Conservation (phyloP, 1,140 invertebrate species). For the Trinorchestia longiramus region DNA sequence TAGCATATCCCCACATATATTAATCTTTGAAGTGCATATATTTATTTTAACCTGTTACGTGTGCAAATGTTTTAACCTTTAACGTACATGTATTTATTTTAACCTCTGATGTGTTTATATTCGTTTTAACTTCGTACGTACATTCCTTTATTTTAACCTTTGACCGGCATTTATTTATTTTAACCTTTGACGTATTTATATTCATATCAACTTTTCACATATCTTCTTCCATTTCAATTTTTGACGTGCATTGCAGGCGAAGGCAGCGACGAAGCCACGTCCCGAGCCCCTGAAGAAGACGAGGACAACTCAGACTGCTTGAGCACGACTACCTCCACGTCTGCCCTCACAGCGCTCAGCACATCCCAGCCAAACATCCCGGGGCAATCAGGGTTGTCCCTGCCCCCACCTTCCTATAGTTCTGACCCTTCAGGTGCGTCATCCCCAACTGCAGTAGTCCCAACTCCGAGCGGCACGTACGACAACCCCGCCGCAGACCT, state of each 20-base stretch:
- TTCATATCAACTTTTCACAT: background rate
- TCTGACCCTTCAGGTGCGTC: background rate
- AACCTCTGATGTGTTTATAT: background rate
- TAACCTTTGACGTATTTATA: no score
- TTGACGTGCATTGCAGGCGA: background rate
- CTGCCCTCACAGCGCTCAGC: constrained; percentile 34
- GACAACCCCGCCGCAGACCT: constrained; percentile 41
- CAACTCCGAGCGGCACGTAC: background rate
- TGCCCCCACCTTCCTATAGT: constrained; percentile 5
- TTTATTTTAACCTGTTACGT: no score
- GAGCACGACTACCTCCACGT: constrained; percentile 37
- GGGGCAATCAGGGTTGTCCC: background rate
- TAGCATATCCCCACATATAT: no score
- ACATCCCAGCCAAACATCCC: constrained; percentile 26
- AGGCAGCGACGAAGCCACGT: background rate
- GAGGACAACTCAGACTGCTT: constrained; percentile 35
- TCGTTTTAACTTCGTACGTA: no score
- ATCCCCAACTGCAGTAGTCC: background rate
- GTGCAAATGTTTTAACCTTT: no score
- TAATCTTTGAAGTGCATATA: no score
- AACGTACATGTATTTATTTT: background rate
- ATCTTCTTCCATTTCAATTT: background rate
- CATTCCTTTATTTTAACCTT: background rate
- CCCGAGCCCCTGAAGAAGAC: constrained; percentile 2
- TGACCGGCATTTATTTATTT: no score